Percentiles rank a stretch among this genome's conserved stretches.
These are phyloP conservation scores for Nibea coibor DNA, from an alignment of 2,113 vertebrate genomes.

Conservation along the genomic window DNA sequence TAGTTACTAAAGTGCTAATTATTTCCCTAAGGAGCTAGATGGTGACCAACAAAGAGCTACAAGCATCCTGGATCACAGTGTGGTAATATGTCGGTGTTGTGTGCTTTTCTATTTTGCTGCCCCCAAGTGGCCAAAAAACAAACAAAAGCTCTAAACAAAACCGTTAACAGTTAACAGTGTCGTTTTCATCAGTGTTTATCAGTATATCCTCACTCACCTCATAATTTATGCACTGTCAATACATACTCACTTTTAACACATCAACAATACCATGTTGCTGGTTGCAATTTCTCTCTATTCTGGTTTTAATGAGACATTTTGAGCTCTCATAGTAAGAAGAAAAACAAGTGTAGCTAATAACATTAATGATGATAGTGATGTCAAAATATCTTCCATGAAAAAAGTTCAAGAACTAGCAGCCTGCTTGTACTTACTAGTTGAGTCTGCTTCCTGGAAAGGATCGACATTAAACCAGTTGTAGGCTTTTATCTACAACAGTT, in stretches of 20 bases:
- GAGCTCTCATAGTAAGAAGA: background rate
- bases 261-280: background rate
- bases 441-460: background rate
- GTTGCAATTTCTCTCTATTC: background rate
- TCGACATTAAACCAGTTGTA: background rate
- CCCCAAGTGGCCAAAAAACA: background rate
- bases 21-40: background rate
- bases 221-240: no score
- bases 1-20: no score
- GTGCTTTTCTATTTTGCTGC: background rate
- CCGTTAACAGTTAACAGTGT: no score
- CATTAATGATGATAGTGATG: background rate
- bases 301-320: background rate
- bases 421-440: background rate
- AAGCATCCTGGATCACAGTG: background rate
- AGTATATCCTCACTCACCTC: no score
- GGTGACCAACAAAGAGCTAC: background rate
- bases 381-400: background rate
- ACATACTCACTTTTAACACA: no score
- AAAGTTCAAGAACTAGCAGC: background rate
- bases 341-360: slow-evolving; percentile 2
- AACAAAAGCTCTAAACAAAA: no score
- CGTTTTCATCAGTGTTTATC: no score
- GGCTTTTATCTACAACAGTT: slow-evolving; percentile 16
- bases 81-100: background rate